Conservation (phyloP, 2,888 invertebrate genomes). For the Clepsis dumicolana region DNA sequence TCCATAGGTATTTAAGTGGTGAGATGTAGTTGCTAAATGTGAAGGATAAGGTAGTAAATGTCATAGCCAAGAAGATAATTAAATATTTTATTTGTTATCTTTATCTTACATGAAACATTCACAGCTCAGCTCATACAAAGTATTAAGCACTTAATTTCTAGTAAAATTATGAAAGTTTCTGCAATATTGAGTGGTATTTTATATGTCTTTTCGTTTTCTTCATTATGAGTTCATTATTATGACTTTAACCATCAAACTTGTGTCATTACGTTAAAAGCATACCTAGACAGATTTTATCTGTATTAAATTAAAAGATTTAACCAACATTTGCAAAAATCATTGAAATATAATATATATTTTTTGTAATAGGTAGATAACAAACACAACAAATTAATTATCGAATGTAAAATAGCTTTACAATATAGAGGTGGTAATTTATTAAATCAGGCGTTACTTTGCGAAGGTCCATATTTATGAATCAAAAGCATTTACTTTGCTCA, state of each 20-base stretch:
- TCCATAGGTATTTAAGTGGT: neutral
- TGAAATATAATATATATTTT: no score
- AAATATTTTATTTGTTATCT: conserved; percentile 22
- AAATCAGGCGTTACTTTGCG: no score
- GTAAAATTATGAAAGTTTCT: neutral
- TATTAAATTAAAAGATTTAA: no score
- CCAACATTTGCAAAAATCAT: no score
- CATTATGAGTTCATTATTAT: neutral
- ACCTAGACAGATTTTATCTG: neutral
- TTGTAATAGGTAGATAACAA: no score
- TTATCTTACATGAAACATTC: conserved; percentile 29
- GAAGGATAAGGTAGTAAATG: neutral
- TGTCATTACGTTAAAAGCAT: neutral
- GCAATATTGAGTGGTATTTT: neutral
- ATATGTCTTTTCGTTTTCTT: neutral
- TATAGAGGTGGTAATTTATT: no score
- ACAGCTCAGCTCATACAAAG: conserved; percentile 28
- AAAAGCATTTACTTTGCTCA: no score
- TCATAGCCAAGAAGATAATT: conserved; percentile 19
- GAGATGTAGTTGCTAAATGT: neutral
- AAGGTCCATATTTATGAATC: no score
- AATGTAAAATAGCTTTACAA: no score
- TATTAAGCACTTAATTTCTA: neutral
- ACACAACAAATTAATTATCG: no score
- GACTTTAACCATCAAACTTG: no score